Evolutionary conservation across 2,888 invertebrate species (phyloP).

Genomic region (Drosophila aldrichi): DNA sequence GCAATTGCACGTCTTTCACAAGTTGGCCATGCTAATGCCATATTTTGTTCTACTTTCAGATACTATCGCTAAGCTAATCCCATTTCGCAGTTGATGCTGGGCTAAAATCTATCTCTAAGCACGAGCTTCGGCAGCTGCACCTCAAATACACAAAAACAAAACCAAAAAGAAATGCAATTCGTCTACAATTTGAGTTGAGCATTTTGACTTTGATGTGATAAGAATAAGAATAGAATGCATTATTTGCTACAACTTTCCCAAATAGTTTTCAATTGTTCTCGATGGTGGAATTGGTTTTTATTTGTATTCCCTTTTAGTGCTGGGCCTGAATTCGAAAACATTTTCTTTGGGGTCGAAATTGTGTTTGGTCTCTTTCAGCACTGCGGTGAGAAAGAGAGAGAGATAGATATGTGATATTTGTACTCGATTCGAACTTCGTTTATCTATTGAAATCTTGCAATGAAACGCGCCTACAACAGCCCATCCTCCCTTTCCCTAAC

Average conservation of each 20-base stretch:
- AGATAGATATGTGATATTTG: not conserved
- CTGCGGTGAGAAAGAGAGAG: not conserved
- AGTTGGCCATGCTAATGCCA: conserved; percentile 36
- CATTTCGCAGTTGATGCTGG: conserved; percentile 28
- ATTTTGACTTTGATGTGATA: conserved; percentile 57
- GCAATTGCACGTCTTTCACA: conserved; percentile 11
- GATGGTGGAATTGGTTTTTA: conserved; percentile 9
- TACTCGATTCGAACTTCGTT: not conserved
- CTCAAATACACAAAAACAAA: conserved; percentile 7
- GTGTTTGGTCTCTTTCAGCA: conserved; percentile 4
- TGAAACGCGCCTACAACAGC: conserved; percentile 14
- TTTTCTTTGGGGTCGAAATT: conserved; percentile 1
- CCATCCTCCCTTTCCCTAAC: conserved; percentile 13
- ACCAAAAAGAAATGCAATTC: conserved; percentile 14
- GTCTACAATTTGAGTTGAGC: conserved; percentile 40
- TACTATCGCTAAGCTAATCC: conserved; percentile 56
- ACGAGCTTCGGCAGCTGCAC: conserved; percentile 34
- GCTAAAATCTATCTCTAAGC: conserved; percentile 31
- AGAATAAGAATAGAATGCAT: conserved; percentile 55
- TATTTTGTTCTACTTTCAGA: conserved; percentile 61
- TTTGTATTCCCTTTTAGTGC: not conserved
- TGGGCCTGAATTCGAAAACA: conserved; percentile 2
- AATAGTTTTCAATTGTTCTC: conserved; percentile 43
- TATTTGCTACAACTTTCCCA: conserved; percentile 48
- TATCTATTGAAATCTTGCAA: not conserved